Evolutionary conservation across 1,140 invertebrate species (phyloP), one percentile per base, ranked within the genome.

Genomic region (Luehdorfia chinensis): DNA sequence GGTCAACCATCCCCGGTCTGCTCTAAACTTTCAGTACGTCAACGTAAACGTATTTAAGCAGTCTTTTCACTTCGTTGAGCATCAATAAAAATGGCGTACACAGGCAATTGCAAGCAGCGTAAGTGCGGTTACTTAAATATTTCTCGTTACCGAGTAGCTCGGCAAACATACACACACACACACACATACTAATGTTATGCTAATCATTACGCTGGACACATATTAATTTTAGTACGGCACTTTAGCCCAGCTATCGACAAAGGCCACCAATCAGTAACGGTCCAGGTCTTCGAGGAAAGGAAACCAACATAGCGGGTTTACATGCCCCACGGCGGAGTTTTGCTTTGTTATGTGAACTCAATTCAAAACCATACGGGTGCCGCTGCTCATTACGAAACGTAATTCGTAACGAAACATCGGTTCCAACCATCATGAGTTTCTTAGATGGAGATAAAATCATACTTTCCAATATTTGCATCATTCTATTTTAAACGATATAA

Each of bases 201-300:
- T 74, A 76, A 75, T 72, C 55, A 73, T 66, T 75, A 74, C 71
- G 69, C 53, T 57, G 55, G 66, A 64, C 67, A 76, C 75, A 80
- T 83, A 83, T 78, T 78, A 75, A 80, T 83, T 76, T 72, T 50
- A 68, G 58, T 71, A 77, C 64, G 76, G 66, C 66, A 71, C 68
- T 75, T 70, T 62, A 53, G 54, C 59, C 55, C 53, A 53, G 56
- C 58, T 37, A 66, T 50, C 49, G 58, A 67, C 65, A 60, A 61
- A 70, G 55, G 59, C 55, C 55, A 54, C 47, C 65, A 65, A 67
- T 68, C 63, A 55, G 64, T 81, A 76, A 76, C 73, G 67, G 73
- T 72, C 51, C 66, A 65, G 59, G 58, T 56, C 50, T 69, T 64
- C 41, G 46, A 61, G 37, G 59, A 68, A 75, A 68, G 55, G 53